Percentiles rank a stretch among this genome's conserved stretches.
These are phyloP conservation scores for Oscheius sp. DNA, from an alignment of 2,888 invertebrate genomes.

Conservation along the genomic window DNA sequence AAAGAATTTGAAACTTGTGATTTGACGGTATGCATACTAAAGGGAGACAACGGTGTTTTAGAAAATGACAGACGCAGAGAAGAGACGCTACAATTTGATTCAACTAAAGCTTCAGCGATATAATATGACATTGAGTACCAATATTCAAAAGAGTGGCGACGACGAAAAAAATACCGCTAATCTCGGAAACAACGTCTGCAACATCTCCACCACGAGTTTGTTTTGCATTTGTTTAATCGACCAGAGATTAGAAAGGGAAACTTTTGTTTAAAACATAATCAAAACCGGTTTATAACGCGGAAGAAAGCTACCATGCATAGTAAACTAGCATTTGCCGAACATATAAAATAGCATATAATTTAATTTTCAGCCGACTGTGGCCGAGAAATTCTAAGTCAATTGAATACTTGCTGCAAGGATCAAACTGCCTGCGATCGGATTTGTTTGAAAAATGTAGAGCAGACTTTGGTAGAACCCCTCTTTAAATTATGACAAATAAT, in stretches of 20 bases:
- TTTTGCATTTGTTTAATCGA: not conserved
- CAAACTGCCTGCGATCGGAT: slow-evolving; percentile 32
- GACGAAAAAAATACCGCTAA: slow-evolving; percentile 30
- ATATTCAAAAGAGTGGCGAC: slow-evolving; percentile 1
- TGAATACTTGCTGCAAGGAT: slow-evolving; percentile 39
- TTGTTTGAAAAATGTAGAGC: slow-evolving; percentile 37
- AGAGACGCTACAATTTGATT: slow-evolving; percentile 43
- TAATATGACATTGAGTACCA: not conserved
- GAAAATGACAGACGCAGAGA: slow-evolving; percentile 53
- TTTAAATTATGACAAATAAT: not conserved
- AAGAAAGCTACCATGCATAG: not conserved
- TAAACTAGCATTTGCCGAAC: not conserved
- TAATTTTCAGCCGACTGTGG: slow-evolving; percentile 32
- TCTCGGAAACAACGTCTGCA: slow-evolving; percentile 30
- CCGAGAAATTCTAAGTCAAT: slow-evolving; percentile 36
- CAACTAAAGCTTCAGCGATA: slow-evolving; percentile 48
- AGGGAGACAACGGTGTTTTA: slow-evolving; percentile 24
- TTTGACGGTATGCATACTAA: slow-evolving; percentile 37
- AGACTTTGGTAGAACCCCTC: slow-evolving; percentile 29
- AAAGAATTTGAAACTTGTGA: slow-evolving; percentile 54
- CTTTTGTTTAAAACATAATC: not conserved
- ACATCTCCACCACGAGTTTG: slow-evolving; percentile 27
- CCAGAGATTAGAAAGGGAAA: not conserved
- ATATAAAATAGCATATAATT: not conserved
- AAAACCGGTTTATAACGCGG: not conserved